These are phyloP conservation scores for Pachypanchax playfairii DNA, from an alignment of 2,113 vertebrate species.

Conservation along the genomic window DNA sequence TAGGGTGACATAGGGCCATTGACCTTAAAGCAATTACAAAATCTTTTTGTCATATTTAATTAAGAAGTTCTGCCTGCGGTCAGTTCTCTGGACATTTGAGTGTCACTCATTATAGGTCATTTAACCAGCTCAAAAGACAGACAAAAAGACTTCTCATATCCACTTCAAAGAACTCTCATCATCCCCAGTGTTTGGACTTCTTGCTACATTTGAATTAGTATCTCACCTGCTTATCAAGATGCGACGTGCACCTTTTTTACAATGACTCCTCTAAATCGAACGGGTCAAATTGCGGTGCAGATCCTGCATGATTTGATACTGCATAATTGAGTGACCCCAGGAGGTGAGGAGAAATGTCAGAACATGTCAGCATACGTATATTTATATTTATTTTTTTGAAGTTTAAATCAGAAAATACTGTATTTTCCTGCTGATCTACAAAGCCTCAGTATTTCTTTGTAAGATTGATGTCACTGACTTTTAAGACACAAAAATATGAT, in stretches of 20 bases:
- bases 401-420: too few species aligned
- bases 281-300: neutral
- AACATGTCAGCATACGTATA: too few species aligned
- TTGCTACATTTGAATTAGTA: constrained; percentile 37
- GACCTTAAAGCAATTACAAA: constrained; percentile 6
- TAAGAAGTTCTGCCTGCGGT: constrained; percentile 19
- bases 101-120: constrained; percentile 37
- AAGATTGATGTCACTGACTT: too few species aligned
- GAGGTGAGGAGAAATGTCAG: too few species aligned
- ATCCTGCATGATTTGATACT: too few species aligned
- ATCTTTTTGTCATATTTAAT: constrained; percentile 33
- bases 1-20: constrained; percentile 6
- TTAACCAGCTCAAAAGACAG: constrained; percentile 22
- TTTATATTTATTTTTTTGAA: constrained; percentile 14
- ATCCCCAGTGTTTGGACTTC: constrained; percentile 13
- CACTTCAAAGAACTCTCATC: constrained; percentile 14
- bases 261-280: neutral
- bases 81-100: neutral
- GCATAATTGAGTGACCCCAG: too few species aligned
- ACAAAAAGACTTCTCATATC: constrained; percentile 12
- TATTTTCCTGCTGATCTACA: too few species aligned
- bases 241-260: constrained; percentile 5
- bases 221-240: constrained; percentile 14
- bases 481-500: too few species aligned
- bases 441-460: too few species aligned